phyloP scores from a whole-genome alignment of 1,140 invertebrate genomes.

The Drosophila melanica region DNA sequence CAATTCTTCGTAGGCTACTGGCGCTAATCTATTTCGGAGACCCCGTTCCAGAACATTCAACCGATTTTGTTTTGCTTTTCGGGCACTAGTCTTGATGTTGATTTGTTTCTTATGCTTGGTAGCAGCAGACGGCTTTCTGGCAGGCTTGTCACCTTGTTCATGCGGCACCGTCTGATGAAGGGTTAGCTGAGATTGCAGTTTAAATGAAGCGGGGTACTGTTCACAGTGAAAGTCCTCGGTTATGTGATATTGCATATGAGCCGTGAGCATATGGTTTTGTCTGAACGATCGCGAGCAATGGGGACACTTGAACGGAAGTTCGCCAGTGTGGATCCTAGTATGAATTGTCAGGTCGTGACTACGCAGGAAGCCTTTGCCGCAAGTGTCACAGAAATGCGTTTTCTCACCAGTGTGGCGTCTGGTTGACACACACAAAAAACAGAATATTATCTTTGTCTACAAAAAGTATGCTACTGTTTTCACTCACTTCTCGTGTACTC shows the following conservation, averaged over 20 bases:
- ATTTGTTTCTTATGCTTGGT: background rate
- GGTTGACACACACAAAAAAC: background rate
- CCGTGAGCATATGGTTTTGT: conserved; percentile 27
- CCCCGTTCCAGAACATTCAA: conserved; percentile 6
- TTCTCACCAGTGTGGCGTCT: conserved; percentile 36
- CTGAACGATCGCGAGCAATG: conserved; percentile 27
- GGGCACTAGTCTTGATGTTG: background rate
- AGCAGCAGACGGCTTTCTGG: background rate
- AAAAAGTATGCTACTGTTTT: background rate
- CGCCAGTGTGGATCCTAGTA: conserved; percentile 33
- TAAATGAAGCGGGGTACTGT: conserved; percentile 3
- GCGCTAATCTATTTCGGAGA: conserved; percentile 14
- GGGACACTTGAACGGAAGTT: conserved; percentile 39
- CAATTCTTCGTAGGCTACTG: conserved; percentile 29
- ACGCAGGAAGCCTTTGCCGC: conserved; percentile 34
- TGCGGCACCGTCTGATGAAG: background rate
- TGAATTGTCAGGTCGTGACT: conserved; percentile 39
- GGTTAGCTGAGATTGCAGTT: conserved; percentile 14
- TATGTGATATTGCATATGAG: conserved; percentile 10
- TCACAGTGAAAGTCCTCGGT: conserved; percentile 12
- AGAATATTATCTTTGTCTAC: background rate
- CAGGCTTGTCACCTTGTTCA: background rate
- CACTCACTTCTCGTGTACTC: conserved; percentile 33
- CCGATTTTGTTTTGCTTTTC: background rate
- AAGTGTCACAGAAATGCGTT: conserved; percentile 23